Conservation (phyloP, 1,140 invertebrate genomes). For the Neelides sp. region DNA sequence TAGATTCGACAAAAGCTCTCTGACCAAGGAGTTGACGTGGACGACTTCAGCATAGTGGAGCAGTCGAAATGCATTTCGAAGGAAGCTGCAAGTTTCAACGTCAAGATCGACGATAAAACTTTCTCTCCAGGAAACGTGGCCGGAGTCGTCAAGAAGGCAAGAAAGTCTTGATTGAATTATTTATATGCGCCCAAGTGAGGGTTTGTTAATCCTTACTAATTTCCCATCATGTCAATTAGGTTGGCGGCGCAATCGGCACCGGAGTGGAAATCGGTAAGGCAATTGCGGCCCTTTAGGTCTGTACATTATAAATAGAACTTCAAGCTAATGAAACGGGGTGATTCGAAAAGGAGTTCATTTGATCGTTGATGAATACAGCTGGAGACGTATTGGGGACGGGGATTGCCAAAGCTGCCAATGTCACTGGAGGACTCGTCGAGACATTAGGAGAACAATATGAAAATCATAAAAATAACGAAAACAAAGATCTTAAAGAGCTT, state of each 20-base stretch:
- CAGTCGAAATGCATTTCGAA: conserved; percentile 50
- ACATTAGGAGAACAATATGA: conserved; percentile 13
- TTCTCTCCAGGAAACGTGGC: conserved; percentile 58
- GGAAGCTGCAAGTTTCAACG: conserved; percentile 47
- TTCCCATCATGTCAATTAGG: conserved; percentile 12
- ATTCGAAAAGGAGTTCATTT: too few species aligned
- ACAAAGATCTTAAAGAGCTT: not conserved
- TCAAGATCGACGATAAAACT: conserved; percentile 59
- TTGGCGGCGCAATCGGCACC: conserved; percentile 22
- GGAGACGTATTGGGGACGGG: conserved; percentile 24
- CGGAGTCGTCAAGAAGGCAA: conserved; percentile 48
- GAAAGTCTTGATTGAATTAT: not conserved
- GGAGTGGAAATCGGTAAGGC: conserved; percentile 26
- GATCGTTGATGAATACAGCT: conserved; percentile 10
- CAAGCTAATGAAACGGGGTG: too few species aligned
- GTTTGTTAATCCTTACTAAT: not conserved
- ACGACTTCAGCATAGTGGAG: conserved; percentile 56
- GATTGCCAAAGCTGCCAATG: conserved; percentile 23
- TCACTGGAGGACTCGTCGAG: conserved; percentile 21
- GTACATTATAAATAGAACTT: too few species aligned
- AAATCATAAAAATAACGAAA: not conserved
- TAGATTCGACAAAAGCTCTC: conserved; percentile 49
- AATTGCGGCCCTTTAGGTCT: too few species aligned
- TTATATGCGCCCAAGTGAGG: not conserved
- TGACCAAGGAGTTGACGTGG: conserved; percentile 53